Evolutionary conservation across 2,113 vertebrate species (phyloP), one percentile per base, ranked within the genome.

Genomic region (Indri indri): DNA sequence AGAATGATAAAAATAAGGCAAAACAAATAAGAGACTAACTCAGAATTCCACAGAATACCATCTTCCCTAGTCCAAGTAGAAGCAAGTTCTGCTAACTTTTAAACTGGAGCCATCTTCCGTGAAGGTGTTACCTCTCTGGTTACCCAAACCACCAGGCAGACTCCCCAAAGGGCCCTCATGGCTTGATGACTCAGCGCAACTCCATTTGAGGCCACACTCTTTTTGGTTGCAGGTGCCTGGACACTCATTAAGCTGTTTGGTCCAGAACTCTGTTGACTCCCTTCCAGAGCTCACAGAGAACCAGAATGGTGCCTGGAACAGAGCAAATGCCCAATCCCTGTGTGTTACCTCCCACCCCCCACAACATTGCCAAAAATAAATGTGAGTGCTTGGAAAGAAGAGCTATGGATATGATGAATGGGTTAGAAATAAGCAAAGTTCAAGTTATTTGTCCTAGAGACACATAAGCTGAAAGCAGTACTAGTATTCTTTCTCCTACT

Each of bases 21-120:
- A 81, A 76, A 45, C 4, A 76, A 74, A 25, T 59, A 50, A 71
- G 32, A 68, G 4, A 61, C 11, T 20, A 42, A 0, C 66, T 52
- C 23, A 22, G 17, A 80, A 65, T 27, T 74, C 17, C n/a, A 8
- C 23, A 59, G 37, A n/a, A 14, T 9, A 2, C 23, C 45, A 30
- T 30, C 45, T 37, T 89, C 14, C 79, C 42, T 34, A 63, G 68
- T 32, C 25, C 18, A 25, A 59, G 1, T 12, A 45, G 13, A 61
- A 8, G 22, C 7, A 16, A 20, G 2, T 17, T 45, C 12, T 9
- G 2, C 23, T 17, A 2, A 50, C 13, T 42, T 23, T n/a, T 10
- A 20, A 1, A 14, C 25, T 3, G 63, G 27, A 66, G 57, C 17
- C 20, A 1, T 54, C 34, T 5, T 12, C 7, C 4, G 0, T 45